Percentiles rank a stretch among this genome's conserved stretches.
Evolutionary conservation across 2,113 vertebrate genomes (phyloP).

Genomic region (Monopterus albus): DNA sequence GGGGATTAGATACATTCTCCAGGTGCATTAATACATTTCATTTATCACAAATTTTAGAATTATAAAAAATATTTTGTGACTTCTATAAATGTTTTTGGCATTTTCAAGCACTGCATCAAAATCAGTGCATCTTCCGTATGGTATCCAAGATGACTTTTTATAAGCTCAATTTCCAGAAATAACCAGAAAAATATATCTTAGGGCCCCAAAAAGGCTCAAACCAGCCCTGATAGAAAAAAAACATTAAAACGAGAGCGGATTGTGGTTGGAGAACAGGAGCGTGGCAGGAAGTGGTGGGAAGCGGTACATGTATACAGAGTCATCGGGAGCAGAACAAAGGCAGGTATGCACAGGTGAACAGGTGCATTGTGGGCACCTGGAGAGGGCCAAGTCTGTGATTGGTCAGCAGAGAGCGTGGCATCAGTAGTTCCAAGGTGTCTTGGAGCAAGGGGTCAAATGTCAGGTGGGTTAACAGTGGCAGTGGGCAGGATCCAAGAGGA

Average conservation of each 20-base stretch:
- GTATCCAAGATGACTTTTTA: too few species aligned
- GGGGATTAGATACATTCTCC: too few species aligned
- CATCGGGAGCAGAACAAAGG: background rate
- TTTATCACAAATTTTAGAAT: too few species aligned
- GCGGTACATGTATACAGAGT: constrained; percentile 16
- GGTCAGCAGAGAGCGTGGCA: background rate
- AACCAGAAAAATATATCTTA: background rate
- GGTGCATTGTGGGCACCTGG: constrained; percentile 30
- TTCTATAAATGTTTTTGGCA: background rate
- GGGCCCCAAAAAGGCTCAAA: background rate
- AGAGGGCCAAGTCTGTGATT: constrained; percentile 7
- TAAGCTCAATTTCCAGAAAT: too few species aligned
- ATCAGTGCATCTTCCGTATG: too few species aligned
- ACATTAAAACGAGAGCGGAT: background rate
- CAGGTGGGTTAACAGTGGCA: background rate
- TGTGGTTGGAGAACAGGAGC: background rate
- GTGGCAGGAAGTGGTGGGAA: constrained; percentile 1
- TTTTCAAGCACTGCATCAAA: background rate
- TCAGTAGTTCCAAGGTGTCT: constrained; percentile 2
- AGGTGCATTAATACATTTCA: too few species aligned
- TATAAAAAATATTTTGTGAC: background rate
- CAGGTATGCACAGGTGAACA: constrained; percentile 15
- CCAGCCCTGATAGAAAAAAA: background rate
- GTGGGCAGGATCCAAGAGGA: background rate
- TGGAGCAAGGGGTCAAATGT: background rate